A percentile compares a stretch with the other conserved stretches of the same genome.
Evolutionary conservation across 2,113 vertebrate species (phyloP).

Genomic region (Grallaria varia): DNA sequence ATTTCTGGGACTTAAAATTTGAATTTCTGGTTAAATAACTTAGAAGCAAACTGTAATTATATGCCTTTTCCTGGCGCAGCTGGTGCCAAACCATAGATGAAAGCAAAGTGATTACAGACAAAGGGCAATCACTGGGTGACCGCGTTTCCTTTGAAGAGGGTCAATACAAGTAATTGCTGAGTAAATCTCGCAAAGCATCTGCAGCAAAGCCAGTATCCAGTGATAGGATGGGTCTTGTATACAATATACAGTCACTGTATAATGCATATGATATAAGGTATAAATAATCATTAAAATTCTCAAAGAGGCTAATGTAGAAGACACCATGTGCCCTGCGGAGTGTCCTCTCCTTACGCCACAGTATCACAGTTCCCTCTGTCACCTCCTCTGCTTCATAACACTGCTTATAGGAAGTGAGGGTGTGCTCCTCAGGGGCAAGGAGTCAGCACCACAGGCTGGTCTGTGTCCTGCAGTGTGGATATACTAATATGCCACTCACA

Average conservation of each 20-base stretch:
- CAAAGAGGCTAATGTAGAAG: background rate
- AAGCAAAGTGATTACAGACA: background rate
- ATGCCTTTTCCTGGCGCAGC: background rate
- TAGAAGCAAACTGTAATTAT: background rate
- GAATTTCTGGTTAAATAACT: background rate
- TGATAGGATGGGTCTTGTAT: background rate
- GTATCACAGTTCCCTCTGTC: background rate
- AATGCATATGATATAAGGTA: background rate
- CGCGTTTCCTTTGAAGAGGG: background rate
- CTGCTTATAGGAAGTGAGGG: background rate
- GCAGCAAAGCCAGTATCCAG: background rate
- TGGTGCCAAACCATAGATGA: background rate
- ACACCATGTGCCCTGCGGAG: background rate
- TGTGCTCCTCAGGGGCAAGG: background rate
- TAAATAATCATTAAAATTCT: background rate
- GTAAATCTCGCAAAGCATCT: background rate
- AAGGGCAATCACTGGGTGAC: background rate
- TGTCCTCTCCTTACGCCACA: background rate
- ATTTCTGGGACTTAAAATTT: background rate
- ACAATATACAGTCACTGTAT: background rate
- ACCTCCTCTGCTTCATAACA: background rate
- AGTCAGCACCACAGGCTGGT: rapidly evolving
- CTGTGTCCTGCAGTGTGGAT: rapidly evolving
- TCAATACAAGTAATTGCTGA: background rate
- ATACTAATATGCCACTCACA: background rate